phyloP scores from a whole-genome alignment of 2,888 invertebrate genomes.

The Eudemis profundana region DNA sequence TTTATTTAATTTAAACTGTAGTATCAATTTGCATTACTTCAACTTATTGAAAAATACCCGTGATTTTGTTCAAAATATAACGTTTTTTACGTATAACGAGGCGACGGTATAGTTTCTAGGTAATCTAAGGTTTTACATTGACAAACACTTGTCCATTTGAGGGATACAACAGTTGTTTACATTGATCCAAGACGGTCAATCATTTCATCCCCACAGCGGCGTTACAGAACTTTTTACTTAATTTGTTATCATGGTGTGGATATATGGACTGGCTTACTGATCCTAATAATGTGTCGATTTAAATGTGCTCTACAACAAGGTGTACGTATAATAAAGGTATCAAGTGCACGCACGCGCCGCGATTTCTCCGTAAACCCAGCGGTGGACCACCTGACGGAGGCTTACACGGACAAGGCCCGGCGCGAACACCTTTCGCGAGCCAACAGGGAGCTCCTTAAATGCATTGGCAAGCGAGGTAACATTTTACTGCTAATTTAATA shows the following conservation, averaged over 20 bases:
- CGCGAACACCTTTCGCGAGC: slow-evolving; percentile 64
- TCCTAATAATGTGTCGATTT: background rate
- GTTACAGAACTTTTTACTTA: too few relatives aligned
- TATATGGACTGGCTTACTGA: background rate
- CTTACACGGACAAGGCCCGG: slow-evolving; percentile 59
- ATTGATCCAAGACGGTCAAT: too few relatives aligned
- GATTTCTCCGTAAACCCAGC: slow-evolving; percentile 74
- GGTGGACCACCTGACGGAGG: slow-evolving; percentile 66
- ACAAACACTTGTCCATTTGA: too few relatives aligned
- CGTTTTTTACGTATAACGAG: too few relatives aligned
- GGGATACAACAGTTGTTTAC: too few relatives aligned
- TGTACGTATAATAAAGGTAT: slow-evolving; percentile 57
- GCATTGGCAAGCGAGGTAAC: slow-evolving; percentile 78
- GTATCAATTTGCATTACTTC: too few relatives aligned
- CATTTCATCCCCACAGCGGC: too few relatives aligned
- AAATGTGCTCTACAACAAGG: slow-evolving; percentile 13
- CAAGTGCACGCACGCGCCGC: slow-evolving; percentile 63
- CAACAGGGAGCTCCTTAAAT: slow-evolving; percentile 70
- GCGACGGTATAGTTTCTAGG: too few relatives aligned
- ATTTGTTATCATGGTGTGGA: background rate
- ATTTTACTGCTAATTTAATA: slow-evolving; percentile 5
- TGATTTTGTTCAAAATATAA: too few relatives aligned
- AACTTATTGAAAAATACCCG: too few relatives aligned
- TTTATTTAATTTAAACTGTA: too few relatives aligned
- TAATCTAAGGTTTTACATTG: too few relatives aligned